Evolutionary conservation across 2,888 invertebrate species (phyloP).

Genomic region (Hololepta plana): DNA sequence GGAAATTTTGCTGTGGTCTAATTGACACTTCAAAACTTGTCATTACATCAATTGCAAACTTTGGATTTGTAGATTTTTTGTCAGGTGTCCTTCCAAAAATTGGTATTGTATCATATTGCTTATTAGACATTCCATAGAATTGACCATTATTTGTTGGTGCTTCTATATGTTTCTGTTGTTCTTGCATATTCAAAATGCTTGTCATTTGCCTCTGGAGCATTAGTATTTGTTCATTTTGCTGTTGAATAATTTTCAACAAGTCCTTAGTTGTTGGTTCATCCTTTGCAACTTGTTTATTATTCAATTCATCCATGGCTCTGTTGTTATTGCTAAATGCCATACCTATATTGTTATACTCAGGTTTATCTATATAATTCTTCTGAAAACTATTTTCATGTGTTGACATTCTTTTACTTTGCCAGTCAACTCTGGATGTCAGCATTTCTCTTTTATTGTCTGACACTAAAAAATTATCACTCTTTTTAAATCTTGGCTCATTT

Average conservation of each 20-base stretch:
- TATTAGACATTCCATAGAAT: neutral
- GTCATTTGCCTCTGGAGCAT: slow-evolving; percentile 45
- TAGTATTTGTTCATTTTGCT: slow-evolving; percentile 48
- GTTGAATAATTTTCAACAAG: slow-evolving; percentile 43
- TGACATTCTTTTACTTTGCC: no score
- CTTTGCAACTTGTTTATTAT: neutral
- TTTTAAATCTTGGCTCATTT: no score
- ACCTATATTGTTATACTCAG: no score
- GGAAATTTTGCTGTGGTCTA: slow-evolving; percentile 11
- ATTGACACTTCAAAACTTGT: slow-evolving; percentile 47
- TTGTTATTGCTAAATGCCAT: no score
- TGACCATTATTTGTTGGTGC: slow-evolving; percentile 6
- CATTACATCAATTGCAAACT: slow-evolving; percentile 53
- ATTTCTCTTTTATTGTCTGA: slow-evolving; percentile 1
- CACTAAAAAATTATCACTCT: no score
- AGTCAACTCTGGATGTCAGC: neutral
- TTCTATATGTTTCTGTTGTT: slow-evolving; percentile 6
- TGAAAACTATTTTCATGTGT: no score
- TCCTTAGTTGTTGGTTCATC: slow-evolving; percentile 38
- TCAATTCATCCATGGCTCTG: slow-evolving; percentile 1
- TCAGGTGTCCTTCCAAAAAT: no score
- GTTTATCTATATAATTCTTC: no score
- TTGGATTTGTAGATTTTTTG: no score
- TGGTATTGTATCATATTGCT: neutral
- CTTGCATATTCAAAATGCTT: slow-evolving; percentile 27